Evolutionary conservation across 1,140 invertebrate species (phyloP).

Genomic region (Andricus grossulariae): DNA sequence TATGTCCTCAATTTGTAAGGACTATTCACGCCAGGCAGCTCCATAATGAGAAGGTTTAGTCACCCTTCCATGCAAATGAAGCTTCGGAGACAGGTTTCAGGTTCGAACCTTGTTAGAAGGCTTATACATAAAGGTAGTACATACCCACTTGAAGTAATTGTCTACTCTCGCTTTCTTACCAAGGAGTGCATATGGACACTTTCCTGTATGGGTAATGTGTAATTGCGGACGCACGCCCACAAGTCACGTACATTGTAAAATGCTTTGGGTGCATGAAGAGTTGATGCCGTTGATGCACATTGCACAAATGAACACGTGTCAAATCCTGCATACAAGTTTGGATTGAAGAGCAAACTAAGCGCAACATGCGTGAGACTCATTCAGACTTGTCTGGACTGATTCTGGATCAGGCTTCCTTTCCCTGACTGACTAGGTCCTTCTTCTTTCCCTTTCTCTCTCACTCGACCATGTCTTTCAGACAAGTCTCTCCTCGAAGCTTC

Average conservation of each 20-base stretch:
- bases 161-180: slow-evolving; percentile 25
- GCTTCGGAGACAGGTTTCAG: slow-evolving; percentile 14
- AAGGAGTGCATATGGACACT: neutral
- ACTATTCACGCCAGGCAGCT: neutral
- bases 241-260: slow-evolving; percentile 27
- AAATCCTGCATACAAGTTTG: slow-evolving; percentile 2
- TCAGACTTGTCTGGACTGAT: slow-evolving; percentile 47
- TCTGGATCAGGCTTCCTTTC: slow-evolving; percentile 14
- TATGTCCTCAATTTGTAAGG: slow-evolving; percentile 2
- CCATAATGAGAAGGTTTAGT: slow-evolving; percentile 19
- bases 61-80: slow-evolving; percentile 13
- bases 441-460: slow-evolving; percentile 42
- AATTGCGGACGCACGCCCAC: neutral
- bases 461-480: slow-evolving; percentile 43
- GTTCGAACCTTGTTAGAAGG: slow-evolving; percentile 14
- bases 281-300: too few relatives aligned
- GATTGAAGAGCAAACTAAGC: slow-evolving; percentile 45
- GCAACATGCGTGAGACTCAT: slow-evolving; percentile 57
- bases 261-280: slow-evolving; percentile 10
- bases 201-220: neutral
- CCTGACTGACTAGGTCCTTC: neutral
- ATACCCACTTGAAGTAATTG: slow-evolving; percentile 24
- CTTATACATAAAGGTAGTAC: neutral
- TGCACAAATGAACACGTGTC: slow-evolving; percentile 16
- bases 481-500: slow-evolving; percentile 14